Conservation (phyloP, 2,888 invertebrate genomes). For the Coleophora deauratella region DNA sequence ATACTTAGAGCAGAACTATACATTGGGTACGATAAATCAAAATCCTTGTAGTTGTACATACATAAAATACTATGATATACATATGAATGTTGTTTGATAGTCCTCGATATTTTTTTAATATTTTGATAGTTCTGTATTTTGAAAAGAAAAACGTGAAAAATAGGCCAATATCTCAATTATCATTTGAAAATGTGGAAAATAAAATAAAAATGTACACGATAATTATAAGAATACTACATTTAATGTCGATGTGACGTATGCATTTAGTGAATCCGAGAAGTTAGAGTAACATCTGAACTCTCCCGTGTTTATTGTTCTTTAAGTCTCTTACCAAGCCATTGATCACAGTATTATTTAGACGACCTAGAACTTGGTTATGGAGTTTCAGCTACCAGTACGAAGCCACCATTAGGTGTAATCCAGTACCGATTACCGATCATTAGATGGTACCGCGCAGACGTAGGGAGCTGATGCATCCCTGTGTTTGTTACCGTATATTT, state of each 20-base stretch:
- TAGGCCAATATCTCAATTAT: slow-evolving; percentile 71
- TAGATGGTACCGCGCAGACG: slow-evolving; percentile 48
- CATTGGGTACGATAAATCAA: slow-evolving; percentile 60
- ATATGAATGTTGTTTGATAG: slow-evolving; percentile 73
- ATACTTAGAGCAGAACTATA: slow-evolving; percentile 63
- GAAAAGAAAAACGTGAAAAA: slow-evolving; percentile 51
- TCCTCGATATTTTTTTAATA: slow-evolving; percentile 75
- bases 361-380: slow-evolving; percentile 63
- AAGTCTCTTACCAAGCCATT: slow-evolving; percentile 72
- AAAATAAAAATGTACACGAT: slow-evolving; percentile 55
- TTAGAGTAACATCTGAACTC: slow-evolving; percentile 39
- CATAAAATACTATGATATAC: slow-evolving; percentile 65
- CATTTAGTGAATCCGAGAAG: slow-evolving; percentile 65
- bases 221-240: slow-evolving; percentile 40
- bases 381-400: slow-evolving; percentile 59
- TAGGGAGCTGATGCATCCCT: slow-evolving; percentile 10
- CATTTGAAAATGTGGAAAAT: slow-evolving; percentile 57
- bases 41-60: slow-evolving; percentile 69
- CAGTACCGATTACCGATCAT: slow-evolving; percentile 41
- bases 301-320: slow-evolving; percentile 45
- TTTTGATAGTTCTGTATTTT: slow-evolving; percentile 76
- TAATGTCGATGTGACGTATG: slow-evolving; percentile 45
- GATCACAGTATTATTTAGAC: slow-evolving; percentile 73
- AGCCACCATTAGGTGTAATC: slow-evolving; percentile 45
- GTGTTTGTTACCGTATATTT: slow-evolving; percentile 34